Percentiles rank a stretch among this genome's conserved stretches.
Conservation (phyloP, 2,888 invertebrate species). For the Scrobipalpa costella region DNA sequence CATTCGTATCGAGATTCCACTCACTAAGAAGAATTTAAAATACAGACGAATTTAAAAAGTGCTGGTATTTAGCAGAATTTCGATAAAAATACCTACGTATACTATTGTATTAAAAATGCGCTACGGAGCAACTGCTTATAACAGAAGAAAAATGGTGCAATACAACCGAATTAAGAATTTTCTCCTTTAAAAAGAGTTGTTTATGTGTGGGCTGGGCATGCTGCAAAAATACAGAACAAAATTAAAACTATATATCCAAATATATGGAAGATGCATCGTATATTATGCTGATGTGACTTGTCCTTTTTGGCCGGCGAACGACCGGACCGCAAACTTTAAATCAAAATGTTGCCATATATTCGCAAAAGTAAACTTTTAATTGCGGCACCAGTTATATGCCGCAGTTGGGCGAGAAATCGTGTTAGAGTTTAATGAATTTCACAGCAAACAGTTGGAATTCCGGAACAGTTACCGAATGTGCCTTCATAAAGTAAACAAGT, state of each 20-base stretch:
- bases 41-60: too few relatives aligned
- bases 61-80: too few relatives aligned
- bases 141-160: too few relatives aligned
- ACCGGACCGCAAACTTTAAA: conserved; percentile 65
- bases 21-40: too few relatives aligned
- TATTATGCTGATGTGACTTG: conserved; percentile 26
- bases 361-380: conserved; percentile 73
- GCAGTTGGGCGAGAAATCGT: conserved; percentile 65
- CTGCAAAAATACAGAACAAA: background rate
- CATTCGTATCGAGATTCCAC: too few relatives aligned
- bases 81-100: background rate
- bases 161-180: too few relatives aligned
- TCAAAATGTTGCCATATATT: conserved; percentile 72
- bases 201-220: too few relatives aligned
- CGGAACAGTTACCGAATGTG: conserved; percentile 41
- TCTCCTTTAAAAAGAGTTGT: too few relatives aligned
- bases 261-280: conserved; percentile 12
- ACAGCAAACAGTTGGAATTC: conserved; percentile 51
- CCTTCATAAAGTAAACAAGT: conserved; percentile 48
- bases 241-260: conserved; percentile 14
- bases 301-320: conserved; percentile 31
- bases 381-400: conserved; percentile 69
- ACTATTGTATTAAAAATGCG: background rate
- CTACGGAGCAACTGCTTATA: too few relatives aligned
- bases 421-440: conserved; percentile 73